A percentile compares a stretch with the other conserved stretches of the same genome.
Evolutionary conservation across 2,797 vertebrate genomes (phyloP).

Genomic region (Gymnothorax javanicus): DNA sequence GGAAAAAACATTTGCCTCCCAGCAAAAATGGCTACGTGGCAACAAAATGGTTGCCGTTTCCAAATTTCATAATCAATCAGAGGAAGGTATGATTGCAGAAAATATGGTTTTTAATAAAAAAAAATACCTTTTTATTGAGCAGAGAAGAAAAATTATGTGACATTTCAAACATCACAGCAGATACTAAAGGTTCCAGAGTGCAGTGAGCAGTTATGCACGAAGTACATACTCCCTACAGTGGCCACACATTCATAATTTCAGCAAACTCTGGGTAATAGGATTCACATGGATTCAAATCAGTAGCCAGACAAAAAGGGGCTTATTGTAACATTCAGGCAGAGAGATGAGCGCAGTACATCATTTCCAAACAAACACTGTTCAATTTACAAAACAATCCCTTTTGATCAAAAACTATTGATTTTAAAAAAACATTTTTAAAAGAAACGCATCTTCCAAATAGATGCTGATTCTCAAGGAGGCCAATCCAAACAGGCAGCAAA

Average conservation of each 20-base stretch:
- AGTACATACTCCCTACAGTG: background rate
- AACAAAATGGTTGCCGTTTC: constrained; percentile 7
- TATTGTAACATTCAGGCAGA: background rate
- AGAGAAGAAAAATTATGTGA: background rate
- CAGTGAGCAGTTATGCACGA: background rate
- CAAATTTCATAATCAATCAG: constrained; percentile 8
- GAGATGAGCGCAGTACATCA: background rate
- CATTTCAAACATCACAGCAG: background rate
- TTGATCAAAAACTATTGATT: background rate
- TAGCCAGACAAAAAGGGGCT: background rate
- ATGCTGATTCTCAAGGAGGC: background rate
- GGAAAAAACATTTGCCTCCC: background rate
- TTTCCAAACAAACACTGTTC: background rate
- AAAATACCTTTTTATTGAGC: background rate
- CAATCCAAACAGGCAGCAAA: background rate
- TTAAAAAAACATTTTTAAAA: background rate
- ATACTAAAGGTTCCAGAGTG: background rate
- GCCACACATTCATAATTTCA: constrained; percentile 13
- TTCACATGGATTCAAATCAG: constrained; percentile 3
- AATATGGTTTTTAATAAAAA: background rate
- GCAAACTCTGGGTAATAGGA: constrained; percentile 15
- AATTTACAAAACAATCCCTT: background rate
- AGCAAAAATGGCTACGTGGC: background rate
- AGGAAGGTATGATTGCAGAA: background rate
- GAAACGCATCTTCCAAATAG: background rate